A percentile compares a stretch with the other conserved stretches of the same genome.
These are phyloP conservation scores for Camelus dromedarius DNA, from an alignment of 2,113 vertebrate genomes.

Conservation along the genomic window DNA sequence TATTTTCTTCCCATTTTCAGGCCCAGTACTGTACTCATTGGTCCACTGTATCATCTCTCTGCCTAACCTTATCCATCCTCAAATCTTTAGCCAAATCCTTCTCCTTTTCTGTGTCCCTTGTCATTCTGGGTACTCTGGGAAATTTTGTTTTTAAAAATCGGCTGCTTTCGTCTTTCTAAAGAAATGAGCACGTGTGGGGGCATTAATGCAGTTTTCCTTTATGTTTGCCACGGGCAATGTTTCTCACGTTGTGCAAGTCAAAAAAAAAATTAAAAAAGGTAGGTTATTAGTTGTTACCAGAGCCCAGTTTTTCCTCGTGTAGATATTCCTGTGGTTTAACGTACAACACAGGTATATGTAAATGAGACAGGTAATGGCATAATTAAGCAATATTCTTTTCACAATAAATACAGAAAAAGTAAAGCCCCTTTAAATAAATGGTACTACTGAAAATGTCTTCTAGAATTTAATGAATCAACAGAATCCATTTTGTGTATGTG, in stretches of 20 bases:
- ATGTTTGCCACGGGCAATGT: conserved; percentile 86
- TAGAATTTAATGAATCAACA: conserved; percentile 90
- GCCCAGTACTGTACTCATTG: not conserved
- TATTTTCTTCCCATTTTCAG: conserved; percentile 67
- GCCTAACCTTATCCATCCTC: conserved; percentile 70
- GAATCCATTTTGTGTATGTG: conserved; percentile 68
- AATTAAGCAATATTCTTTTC: conserved; percentile 85
- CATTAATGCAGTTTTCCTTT: conserved; percentile 88
- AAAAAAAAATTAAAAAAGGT: conserved; percentile 81
- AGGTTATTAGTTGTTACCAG: conserved; percentile 84
- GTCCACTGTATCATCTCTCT: conserved; percentile 67
- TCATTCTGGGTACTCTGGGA: conserved; percentile 73
- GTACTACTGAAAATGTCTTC: conserved; percentile 86
- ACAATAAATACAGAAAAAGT: conserved; percentile 82
- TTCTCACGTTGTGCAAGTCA: conserved; percentile 87
- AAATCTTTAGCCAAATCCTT: conserved; percentile 69
- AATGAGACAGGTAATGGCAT: conserved; percentile 85
- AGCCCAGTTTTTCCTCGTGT: conserved; percentile 81
- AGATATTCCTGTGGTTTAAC: conserved; percentile 82
- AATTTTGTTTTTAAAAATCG: conserved; percentile 85
- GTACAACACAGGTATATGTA: conserved; percentile 85
- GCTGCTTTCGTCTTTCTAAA: conserved; percentile 84
- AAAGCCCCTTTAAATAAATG: conserved; percentile 85
- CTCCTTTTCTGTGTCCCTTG: conserved; percentile 71
- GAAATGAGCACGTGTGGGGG: conserved; percentile 80